These are phyloP conservation scores for Camponotus vicinus DNA, from an alignment of 1,140 invertebrate species.

Conservation along the genomic window DNA sequence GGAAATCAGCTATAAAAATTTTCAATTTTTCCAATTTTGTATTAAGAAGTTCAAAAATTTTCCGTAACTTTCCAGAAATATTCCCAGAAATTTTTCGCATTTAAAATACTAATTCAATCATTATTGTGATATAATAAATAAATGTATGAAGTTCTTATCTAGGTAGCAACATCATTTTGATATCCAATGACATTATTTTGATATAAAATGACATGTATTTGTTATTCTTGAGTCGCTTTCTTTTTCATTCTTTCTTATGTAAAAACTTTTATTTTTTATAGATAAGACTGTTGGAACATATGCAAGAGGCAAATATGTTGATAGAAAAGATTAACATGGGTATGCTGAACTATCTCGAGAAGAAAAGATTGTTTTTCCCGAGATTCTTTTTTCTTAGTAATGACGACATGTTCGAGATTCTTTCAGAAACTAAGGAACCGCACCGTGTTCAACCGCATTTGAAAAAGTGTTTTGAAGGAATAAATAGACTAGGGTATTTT, in stretches of 20 bases:
- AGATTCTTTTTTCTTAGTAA: slow-evolving; percentile 98
- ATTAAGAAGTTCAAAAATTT: too few species aligned
- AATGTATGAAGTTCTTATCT: too few species aligned
- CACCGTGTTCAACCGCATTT: slow-evolving; percentile 95
- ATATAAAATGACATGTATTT: too few species aligned
- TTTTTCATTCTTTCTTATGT: neutral
- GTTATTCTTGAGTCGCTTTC: too few species aligned
- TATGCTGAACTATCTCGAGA: slow-evolving; percentile 96
- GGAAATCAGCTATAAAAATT: too few species aligned
- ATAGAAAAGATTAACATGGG: slow-evolving; percentile 95
- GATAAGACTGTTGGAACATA: slow-evolving; percentile 91
- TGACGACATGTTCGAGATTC: slow-evolving; percentile 97
- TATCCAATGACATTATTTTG: too few species aligned
- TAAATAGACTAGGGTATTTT: slow-evolving; percentile 84
- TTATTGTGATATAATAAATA: too few species aligned
- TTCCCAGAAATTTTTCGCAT: too few species aligned
- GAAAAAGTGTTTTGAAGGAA: slow-evolving; percentile 95
- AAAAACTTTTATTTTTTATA: slow-evolving; percentile 50
- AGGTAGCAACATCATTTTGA: too few species aligned
- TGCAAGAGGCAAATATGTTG: slow-evolving; percentile 91
- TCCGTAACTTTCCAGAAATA: too few species aligned
- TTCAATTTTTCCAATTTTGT: too few species aligned
- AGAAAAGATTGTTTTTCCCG: slow-evolving; percentile 96
- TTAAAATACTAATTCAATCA: too few species aligned
- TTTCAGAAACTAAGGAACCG: slow-evolving; percentile 97